Evolutionary conservation across 1,140 invertebrate species (phyloP).

Genomic region (Ladona fulva): DNA sequence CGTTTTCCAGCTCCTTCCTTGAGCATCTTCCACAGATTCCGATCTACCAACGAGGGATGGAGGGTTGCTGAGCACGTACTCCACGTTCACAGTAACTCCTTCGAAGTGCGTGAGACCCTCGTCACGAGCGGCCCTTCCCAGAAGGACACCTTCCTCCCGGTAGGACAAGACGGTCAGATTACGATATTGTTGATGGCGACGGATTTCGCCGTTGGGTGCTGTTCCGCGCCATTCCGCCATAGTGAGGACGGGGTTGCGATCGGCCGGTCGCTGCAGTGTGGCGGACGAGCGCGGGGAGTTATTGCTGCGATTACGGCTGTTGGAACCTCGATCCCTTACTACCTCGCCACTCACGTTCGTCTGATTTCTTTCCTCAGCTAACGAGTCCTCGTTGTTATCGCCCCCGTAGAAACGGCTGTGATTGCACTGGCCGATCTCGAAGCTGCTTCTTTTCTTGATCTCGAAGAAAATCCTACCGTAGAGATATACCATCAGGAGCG

Average conservation of each 20-base stretch:
- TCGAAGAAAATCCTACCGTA: constrained; percentile 45
- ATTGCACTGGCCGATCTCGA: constrained; percentile 31
- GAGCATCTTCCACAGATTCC: too few species aligned
- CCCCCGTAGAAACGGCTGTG: constrained; percentile 12
- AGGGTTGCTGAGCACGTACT: constrained; percentile 24
- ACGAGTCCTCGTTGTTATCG: constrained; percentile 20
- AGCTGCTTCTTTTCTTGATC: constrained; percentile 40
- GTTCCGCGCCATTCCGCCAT: not conserved
- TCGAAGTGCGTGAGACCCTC: constrained; percentile 23
- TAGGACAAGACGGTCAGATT: constrained; percentile 18
- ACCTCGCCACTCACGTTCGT: not conserved
- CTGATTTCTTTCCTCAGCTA: constrained; percentile 17
- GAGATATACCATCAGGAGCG: constrained; percentile 43
- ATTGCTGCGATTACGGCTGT: not conserved
- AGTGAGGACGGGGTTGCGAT: constrained; percentile 13
- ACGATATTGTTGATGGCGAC: constrained; percentile 15
- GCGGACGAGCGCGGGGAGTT: not conserved
- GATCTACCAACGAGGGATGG: not conserved
- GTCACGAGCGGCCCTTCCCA: not conserved
- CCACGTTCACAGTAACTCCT: constrained; percentile 28
- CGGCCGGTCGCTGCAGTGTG: not conserved
- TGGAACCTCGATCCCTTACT: not conserved
- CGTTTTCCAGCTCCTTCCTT: not conserved
- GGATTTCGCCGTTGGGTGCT: constrained; percentile 10
- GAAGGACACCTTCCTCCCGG: not conserved